Conservation (phyloP, 2,888 invertebrate species). For the Archaeoteleia sp. region DNA sequence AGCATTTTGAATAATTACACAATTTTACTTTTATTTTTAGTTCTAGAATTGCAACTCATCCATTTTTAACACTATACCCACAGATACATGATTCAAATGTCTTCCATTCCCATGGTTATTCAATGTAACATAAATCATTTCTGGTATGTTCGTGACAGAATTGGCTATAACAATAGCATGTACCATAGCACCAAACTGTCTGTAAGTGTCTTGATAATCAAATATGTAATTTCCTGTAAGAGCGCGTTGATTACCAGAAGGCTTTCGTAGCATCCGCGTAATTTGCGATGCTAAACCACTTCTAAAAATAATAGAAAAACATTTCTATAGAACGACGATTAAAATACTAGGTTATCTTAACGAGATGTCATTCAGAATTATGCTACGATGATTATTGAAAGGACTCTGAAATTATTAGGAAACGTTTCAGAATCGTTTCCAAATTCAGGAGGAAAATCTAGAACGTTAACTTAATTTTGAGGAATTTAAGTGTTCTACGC, state of each 20-base stretch:
- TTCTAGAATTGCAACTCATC: too few species aligned
- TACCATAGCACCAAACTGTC: conserved; percentile 78
- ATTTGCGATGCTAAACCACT: conserved; percentile 81
- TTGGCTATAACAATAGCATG: conserved; percentile 81
- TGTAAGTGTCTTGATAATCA: conserved; percentile 81
- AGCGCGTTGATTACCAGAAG: conserved; percentile 78
- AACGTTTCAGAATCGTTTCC: too few species aligned
- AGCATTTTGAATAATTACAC: too few species aligned
- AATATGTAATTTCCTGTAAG: conserved; percentile 84
- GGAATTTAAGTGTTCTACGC: too few species aligned
- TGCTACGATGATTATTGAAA: too few species aligned
- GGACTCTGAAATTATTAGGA: too few species aligned
- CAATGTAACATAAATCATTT: conserved; percentile 78
- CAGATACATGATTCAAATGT: conserved; percentile 79
- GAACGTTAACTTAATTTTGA: conserved; percentile 1
- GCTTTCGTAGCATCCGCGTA: conserved; percentile 79
- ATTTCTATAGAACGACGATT: too few species aligned
- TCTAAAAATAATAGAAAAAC: conserved; percentile 72
- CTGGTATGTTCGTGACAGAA: conserved; percentile 80
- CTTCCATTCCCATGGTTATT: conserved; percentile 78
- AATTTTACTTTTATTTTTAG: too few species aligned
- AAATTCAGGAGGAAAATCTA: too few species aligned
- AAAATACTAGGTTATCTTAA: too few species aligned
- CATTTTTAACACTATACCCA: too few species aligned
- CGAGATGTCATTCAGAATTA: too few species aligned